phyloP scores from a whole-genome alignment of 2,888 invertebrate genomes.

The Dryobotodes eremita region DNA sequence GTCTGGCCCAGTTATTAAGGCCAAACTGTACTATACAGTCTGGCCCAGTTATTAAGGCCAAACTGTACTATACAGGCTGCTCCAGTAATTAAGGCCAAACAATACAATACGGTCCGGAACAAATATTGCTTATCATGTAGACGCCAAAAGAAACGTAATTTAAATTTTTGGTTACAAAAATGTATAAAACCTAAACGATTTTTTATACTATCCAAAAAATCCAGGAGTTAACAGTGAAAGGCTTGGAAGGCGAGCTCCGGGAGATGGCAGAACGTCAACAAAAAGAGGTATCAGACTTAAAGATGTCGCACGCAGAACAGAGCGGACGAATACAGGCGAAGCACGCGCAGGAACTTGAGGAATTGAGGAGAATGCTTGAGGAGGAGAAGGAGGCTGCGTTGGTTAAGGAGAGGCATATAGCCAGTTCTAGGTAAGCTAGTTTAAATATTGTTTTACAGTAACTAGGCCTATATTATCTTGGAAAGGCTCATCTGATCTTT shows the following conservation, averaged over 20 bases:
- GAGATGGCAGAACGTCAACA: constrained; percentile 94
- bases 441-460: not conserved
- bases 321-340: constrained; percentile 82
- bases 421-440: constrained; percentile 82
- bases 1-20: not conserved
- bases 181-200: not conserved
- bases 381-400: constrained; percentile 85
- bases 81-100: not conserved
- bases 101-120: not conserved
- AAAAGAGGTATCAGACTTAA: constrained; percentile 91
- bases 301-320: constrained; percentile 85
- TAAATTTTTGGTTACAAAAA: too few relatives aligned
- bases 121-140: not conserved
- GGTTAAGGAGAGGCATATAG: constrained; percentile 86
- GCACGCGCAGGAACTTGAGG: constrained; percentile 85
- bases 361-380: constrained; percentile 90
- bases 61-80: not conserved
- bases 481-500: not conserved
- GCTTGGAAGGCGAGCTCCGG: constrained; percentile 95
- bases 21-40: not conserved
- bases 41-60: not conserved
- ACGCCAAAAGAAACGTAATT: not conserved
- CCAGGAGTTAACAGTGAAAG: constrained; percentile 95
- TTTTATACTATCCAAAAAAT: not conserved
- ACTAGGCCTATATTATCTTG: not conserved